Base-by-base conservation (phyloP, 2,113 vertebrate genomes). In the Hippoglossus stenolepis region DNA sequence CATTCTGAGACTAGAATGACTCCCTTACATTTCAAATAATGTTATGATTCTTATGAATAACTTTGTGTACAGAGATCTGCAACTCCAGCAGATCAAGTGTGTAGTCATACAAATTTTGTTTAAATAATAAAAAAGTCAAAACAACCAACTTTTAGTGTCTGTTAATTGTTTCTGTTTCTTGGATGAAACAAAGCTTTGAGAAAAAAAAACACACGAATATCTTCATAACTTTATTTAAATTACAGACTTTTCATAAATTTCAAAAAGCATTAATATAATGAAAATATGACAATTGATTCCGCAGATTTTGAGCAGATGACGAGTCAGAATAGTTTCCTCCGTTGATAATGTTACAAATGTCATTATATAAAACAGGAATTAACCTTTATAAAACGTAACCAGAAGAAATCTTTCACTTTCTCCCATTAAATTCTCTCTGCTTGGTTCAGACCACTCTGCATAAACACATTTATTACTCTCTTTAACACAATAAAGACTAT, bases 231-330 rank as follows among this genome's bases (percentile, higher is more conserved):
- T 58, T 58, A 57, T 57, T 59, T 59, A 28, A 28, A 60, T 60
- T 31, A 28, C 24, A 17, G 1, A 65, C 21, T 23, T 87, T 74
- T 65, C 28, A 60, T 76, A 70, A 73, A 51, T 73, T 28, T 4
- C 54, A 2, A 20, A 75, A 82, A 76, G 35, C 58, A 66, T 74
- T 20, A 45, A 20, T 40, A 58, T 45, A 51, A 75, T 65, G 21
- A 47, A 80, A 38, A 85, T 4, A 17, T 18, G 5, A 26, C 0
- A 53, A 31, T 4, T 68, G 15, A 3, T 38, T 24, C 11, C 28
- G 38, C 43, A 40, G 20, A 47, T 1, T 56, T 13, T 15, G 17
- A 56, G 23, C 54, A 57, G 3, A 57, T 57, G 13, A 31, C 2
- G 35, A 5, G 26, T 24, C 13, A 47, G 18, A 43, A 64, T 69